phyloP scores from a whole-genome alignment of 2,113 vertebrate genomes.

The Strix aluco region DNA sequence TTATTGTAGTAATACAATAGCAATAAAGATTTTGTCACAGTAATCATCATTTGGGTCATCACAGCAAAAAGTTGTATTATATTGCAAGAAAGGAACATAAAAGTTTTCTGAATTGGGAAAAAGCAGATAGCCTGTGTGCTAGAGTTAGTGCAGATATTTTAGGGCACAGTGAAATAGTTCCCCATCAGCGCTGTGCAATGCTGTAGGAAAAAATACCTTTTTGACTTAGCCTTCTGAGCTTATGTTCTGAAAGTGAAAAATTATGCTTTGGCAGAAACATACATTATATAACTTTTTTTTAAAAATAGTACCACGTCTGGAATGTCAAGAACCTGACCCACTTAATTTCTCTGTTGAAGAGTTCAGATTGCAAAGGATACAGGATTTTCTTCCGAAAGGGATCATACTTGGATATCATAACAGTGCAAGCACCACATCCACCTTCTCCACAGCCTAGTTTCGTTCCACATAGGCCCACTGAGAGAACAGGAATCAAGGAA shows the following conservation, averaged over 20 bases:
- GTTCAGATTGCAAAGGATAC: constrained; percentile 85
- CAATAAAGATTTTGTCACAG: neutral
- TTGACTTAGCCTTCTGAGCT: neutral
- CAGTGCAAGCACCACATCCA: constrained; percentile 93
- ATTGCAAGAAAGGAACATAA: neutral
- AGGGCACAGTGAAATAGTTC: neutral
- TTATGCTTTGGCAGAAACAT: neutral
- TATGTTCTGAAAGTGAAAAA: neutral
- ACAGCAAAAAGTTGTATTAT: neutral
- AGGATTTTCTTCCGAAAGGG: constrained; percentile 74
- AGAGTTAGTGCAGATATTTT: neutral
- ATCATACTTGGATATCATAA: constrained; percentile 90
- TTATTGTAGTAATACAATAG: neutral
- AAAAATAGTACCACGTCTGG: neutral
- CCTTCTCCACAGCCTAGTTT: constrained; percentile 95
- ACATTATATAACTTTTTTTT: neutral
- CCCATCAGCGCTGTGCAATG: neutral
- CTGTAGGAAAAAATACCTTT: neutral
- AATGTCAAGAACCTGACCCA: neutral
- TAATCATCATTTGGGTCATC: neutral
- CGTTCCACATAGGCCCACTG: constrained; percentile 90
- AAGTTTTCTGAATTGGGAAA: neutral
- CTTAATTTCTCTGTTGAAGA: neutral
- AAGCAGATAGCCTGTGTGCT: neutral
- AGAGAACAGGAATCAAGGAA: constrained; percentile 71